These are phyloP conservation scores for Nipponia nippon DNA, from an alignment of 2,113 vertebrate species.

Conservation along the genomic window DNA sequence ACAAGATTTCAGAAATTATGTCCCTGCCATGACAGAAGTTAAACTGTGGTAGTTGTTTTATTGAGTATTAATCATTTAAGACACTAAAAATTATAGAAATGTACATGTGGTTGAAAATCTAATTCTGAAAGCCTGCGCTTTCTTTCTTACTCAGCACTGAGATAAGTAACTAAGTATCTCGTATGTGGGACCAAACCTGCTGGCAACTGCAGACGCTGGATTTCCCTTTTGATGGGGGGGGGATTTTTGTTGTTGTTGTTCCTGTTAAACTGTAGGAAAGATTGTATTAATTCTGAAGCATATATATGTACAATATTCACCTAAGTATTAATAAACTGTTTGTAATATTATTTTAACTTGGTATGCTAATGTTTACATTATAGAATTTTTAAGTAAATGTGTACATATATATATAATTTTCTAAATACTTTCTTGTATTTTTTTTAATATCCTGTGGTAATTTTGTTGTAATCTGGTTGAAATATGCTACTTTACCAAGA, in stretches of 20 bases:
- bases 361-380: slow-evolving; percentile 69
- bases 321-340: background rate
- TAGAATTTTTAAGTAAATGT: slow-evolving; percentile 71
- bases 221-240: background rate
- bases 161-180: background rate
- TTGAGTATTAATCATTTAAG: background rate
- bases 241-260: background rate
- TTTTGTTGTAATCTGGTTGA: slow-evolving; percentile 69
- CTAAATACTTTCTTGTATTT: slow-evolving; percentile 67
- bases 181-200: background rate
- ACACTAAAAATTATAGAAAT: background rate
- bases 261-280: background rate
- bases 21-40: background rate
- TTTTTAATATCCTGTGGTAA: slow-evolving; percentile 67
- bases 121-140: background rate
- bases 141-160: background rate
- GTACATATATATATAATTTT: slow-evolving; percentile 77
- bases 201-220: background rate
- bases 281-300: background rate
- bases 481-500: slow-evolving; percentile 52
- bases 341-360: slow-evolving; percentile 41
- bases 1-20: background rate
- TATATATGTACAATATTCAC: background rate
- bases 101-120: background rate
- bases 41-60: background rate